phyloP scores from a whole-genome alignment of 35 echinoderm and acorn worm genomes.

The Chiridota heheva region DNA sequence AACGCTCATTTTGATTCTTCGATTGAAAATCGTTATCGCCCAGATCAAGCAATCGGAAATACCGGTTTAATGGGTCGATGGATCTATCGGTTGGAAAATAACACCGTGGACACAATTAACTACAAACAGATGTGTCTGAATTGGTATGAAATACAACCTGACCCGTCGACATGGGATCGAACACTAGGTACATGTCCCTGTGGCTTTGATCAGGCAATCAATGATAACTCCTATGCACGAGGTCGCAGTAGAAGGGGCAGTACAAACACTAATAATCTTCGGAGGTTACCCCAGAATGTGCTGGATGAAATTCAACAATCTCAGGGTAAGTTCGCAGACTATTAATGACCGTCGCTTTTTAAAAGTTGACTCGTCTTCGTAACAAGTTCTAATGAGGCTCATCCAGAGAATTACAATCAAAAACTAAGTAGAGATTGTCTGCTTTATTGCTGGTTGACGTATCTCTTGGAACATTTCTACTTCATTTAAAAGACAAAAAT shows the following conservation, averaged over 20 bases:
- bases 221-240: constrained; percentile 46
- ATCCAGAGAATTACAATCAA: too few species aligned
- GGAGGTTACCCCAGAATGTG: constrained; percentile 2
- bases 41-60: constrained; percentile 70
- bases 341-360: too few species aligned
- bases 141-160: constrained; percentile 81
- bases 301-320: too few species aligned
- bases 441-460: too few species aligned
- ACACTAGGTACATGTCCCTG: constrained; percentile 78
- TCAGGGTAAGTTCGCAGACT: too few species aligned
- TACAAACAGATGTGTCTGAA: constrained; percentile 56
- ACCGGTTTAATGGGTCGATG: constrained; percentile 72
- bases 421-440: too few species aligned
- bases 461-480: too few species aligned
- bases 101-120: constrained; percentile 70
- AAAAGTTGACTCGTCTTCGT: too few species aligned
- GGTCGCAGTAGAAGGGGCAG: constrained; percentile 4
- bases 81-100: constrained; percentile 78
- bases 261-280: background rate
- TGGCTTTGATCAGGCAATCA: constrained; percentile 66
- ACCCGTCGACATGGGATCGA: constrained; percentile 57
- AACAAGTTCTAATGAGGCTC: too few species aligned
- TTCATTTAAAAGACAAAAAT: too few species aligned
- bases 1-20: constrained; percentile 64
- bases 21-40: constrained; percentile 27